Evolutionary conservation across 2,888 invertebrate species (phyloP), one percentile per base, ranked within the genome.

Genomic region (Nysson spinosus): DNA sequence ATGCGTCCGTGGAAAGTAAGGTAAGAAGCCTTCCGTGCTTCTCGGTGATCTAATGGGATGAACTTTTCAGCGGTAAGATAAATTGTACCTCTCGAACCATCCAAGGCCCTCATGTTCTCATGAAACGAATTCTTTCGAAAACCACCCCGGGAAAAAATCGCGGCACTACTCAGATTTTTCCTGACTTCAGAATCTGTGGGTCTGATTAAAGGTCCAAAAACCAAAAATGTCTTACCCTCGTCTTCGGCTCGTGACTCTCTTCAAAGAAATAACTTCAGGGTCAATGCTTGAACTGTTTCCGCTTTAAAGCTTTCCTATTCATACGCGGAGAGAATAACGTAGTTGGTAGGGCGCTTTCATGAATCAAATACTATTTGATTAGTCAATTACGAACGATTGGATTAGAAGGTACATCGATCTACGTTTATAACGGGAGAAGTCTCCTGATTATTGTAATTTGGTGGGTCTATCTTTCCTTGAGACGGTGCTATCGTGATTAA

Each of bases 401-500:
- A n/a, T n/a, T n/a, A n/a, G n/a, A n/a, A n/a, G n/a, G n/a, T n/a
- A n/a, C n/a, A n/a, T n/a, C n/a, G n/a, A n/a, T n/a, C n/a, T n/a
- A n/a, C n/a, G n/a, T n/a, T n/a, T n/a, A n/a, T 30, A 14, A 44
- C 34, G 40, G 12, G 34, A 40, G 50, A 43, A 34, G 28, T 49
- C 55, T 44, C 14, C 16, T 0, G 30, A 42, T 30, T 19, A 12
- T 20, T 35, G 44, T 12, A 40, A 52, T 39, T 26, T 3, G 44
- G 5, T 17, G 35, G 46, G 42, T 72, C 69, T 72, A 72, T 69
- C 69, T 69, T 51, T 47, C 32, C 34, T 14, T 39, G 24, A 4
- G 30, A 14, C 12, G 49, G 39, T 49, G 65, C 57, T 65, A 65
- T 69, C 73, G 73, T 72, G 75, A 74, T 74, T 75, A 74, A 75